phyloP scores from a whole-genome alignment of 2,797 vertebrate genomes.

The Girardinus metallicus region DNA sequence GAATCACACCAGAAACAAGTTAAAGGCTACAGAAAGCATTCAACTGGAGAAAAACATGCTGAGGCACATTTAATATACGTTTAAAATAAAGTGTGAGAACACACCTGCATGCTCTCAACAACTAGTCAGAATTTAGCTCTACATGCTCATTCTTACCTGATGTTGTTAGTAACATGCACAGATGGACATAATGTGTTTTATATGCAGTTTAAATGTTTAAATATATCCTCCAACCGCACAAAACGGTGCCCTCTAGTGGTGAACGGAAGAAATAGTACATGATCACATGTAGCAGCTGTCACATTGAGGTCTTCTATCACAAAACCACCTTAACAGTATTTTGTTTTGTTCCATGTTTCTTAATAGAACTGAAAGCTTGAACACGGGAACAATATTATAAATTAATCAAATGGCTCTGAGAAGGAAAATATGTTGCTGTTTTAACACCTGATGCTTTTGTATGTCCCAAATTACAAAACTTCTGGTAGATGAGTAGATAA shows the following conservation, averaged over 20 bases:
- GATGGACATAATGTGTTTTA: background rate
- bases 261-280: background rate
- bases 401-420: background rate
- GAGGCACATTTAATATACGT: background rate
- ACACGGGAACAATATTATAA: background rate
- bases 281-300: slow-evolving; percentile 2
- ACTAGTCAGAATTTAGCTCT: background rate
- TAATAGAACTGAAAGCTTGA: background rate
- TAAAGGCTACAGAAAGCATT: background rate
- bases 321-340: background rate
- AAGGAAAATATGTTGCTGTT: background rate
- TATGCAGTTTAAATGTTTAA: background rate
- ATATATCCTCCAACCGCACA: background rate
- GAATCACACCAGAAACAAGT: background rate
- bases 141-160: background rate
- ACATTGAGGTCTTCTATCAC: background rate
- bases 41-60: background rate
- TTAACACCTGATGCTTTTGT: background rate
- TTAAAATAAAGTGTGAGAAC: background rate
- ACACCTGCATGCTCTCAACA: background rate
- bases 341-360: background rate
- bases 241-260: slow-evolving; percentile 52
- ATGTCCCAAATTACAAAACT: background rate
- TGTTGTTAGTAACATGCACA: background rate
- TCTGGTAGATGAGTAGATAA: slow-evolving; percentile 5